Evolutionary conservation across 2,113 vertebrate species (phyloP).

Genomic region (Sebastes fasciatus): DNA sequence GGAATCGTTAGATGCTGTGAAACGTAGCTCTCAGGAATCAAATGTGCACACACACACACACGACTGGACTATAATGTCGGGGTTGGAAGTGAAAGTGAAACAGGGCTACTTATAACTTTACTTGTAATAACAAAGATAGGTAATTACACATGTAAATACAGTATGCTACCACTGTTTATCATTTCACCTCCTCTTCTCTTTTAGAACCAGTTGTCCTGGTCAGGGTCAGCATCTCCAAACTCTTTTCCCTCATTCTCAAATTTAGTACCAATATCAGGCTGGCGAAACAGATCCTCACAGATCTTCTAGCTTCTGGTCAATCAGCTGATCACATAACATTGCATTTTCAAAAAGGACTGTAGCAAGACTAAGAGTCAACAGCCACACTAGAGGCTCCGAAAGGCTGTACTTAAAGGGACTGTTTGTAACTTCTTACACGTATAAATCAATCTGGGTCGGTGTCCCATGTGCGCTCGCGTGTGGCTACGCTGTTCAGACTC

Average conservation of each 20-base stretch:
- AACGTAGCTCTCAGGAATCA: neutral
- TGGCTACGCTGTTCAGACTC: no score
- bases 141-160: slow-evolving; percentile 8
- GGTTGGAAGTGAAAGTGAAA: neutral
- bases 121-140: neutral
- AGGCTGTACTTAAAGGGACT: neutral
- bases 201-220: neutral
- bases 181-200: neutral
- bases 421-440: no score
- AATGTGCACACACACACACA: neutral
- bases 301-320: neutral
- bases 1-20: slow-evolving; percentile 9
- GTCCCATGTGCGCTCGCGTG: no score
- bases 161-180: neutral
- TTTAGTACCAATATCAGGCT: neutral
- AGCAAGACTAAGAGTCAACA: neutral
- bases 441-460: no score
- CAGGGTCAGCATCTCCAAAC: neutral
- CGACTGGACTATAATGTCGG: neutral
- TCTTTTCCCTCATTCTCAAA: no score
- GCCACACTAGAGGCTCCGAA: neutral
- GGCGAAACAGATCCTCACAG: neutral
- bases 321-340: neutral
- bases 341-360: neutral
- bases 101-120: slow-evolving; percentile 1